Evolutionary conservation across 1,140 invertebrate genomes (phyloP), one percentile per base, ranked within the genome.

Genomic region (Nixonia krombeini): DNA sequence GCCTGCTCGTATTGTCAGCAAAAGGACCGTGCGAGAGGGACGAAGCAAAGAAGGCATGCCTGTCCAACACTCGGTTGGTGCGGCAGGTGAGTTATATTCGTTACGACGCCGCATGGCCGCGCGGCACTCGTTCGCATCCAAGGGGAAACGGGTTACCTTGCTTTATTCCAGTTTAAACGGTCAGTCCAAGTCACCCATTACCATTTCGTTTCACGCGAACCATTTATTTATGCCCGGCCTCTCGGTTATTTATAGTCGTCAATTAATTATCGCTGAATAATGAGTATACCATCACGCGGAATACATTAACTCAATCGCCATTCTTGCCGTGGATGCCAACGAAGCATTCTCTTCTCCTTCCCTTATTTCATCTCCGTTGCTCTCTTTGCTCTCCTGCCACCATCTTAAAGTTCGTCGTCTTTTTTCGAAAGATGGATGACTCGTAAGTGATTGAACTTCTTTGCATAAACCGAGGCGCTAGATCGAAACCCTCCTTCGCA

Each of bases 211-310:
- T 77, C 76, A 80, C 78, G 79, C 81, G 78, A 81, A 79, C 74
- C 78, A 82, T 82, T 83, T 82, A 83, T 81, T 83, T 82, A 76
- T 81, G 73, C 78, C 68, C 67, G 70, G 75, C 77, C 73, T 68
- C 55, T 73, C 67, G 61, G 65, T 81, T 83, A 83, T 83, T 83
- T 83, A 83, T 81, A 80, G 80, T 74, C 79, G 73, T 79, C 80
- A 83, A 83, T 83, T 82, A 83, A 82, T 83, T 82, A 83, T 83
- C 79, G 76, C 80, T 83, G 79, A 81, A 81, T 83, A 83, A 81
- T 83, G 81, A 83, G 73, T 75, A 76, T 78, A 75, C 61, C 57
- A 70, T 72, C 66, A 64, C 57, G 62, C 61, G 64, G 79, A 82
- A 82, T 82, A 81, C 79, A 81, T 83, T 83, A 82, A 74, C 72